Evolutionary conservation across 2,888 invertebrate species (phyloP), one percentile per base, ranked within the genome.

Genomic region (Campaea margaritaria): DNA sequence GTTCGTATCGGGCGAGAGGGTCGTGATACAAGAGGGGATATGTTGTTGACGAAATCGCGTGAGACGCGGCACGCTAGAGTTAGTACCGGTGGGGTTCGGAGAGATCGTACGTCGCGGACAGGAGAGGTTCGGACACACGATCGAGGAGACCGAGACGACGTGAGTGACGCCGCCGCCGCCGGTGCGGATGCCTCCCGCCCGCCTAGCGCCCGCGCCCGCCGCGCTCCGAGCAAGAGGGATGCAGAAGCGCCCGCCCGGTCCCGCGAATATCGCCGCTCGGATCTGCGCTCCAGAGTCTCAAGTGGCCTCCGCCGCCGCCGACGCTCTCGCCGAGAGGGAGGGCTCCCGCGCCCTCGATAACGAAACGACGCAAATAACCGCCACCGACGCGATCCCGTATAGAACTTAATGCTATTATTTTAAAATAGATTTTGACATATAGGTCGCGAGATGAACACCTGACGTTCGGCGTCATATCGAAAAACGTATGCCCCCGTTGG

Each of bases 391-490:
- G 68, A 66, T 76, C 72, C 63, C 72, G 75, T 79, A 75, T 78
- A 67, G 74, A 79, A 72, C 82, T 76, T 83, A 83, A 69, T 63
- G 47, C 64, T 59, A 38, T 67, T 38, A 65, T 51, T 58, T 72
- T 83, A 84, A 75, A 81, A 82, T 82, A 75, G 68, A 75, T 73
- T 83, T 83, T 84, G 46, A 70, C 61, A 75, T 78, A 66, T 65
- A 63, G 69, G 72, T 73, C 70, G 69, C 56, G 78, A 83, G 87
- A 91, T 89, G 90, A 89, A 91, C 92, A 92, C 91, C 92, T 91
- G 91, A 91, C 91, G 89, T 89, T 89, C 85, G 86, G 85, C 90
- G 85, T 91, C 89, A 91, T 89, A 89, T 90, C 81, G 86, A 84
- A 87, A 56, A 90, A 89, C 91, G 87, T 91, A 91, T 91, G 91